Percentiles rank a stretch among this genome's conserved stretches.
These are phyloP conservation scores for Schizaphis graminum DNA, from an alignment of 2,888 invertebrate genomes.

Conservation along the genomic window DNA sequence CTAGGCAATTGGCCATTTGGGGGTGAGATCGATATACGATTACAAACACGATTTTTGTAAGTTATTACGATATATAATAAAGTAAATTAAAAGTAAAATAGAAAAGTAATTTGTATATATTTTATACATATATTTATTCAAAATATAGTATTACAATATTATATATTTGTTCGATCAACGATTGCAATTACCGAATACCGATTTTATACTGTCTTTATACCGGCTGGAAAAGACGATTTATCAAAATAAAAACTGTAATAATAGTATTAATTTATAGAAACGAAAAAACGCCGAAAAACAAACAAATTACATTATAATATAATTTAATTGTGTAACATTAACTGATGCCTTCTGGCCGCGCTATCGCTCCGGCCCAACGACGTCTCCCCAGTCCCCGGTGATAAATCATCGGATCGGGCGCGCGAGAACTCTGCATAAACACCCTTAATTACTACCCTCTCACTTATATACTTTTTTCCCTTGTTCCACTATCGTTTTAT, in stretches of 20 bases:
- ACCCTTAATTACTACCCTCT: conserved; percentile 28
- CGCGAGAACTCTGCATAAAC: conserved; percentile 16
- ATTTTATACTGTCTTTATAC: background rate
- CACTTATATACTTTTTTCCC: background rate
- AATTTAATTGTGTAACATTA: conserved; percentile 33
- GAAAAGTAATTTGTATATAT: background rate
- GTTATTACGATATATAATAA: background rate
- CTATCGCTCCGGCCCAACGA: background rate
- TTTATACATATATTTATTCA: background rate
- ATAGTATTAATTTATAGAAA: background rate
- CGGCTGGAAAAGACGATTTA: background rate
- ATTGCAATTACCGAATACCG: background rate
- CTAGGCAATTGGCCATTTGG: background rate
- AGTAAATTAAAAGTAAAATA: no score
- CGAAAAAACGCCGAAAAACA: background rate
- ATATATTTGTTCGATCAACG: background rate
- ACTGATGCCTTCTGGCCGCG: background rate
- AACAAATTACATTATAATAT: conserved; percentile 11
- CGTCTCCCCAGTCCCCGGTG: background rate
- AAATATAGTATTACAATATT: background rate
- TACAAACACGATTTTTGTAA: background rate
- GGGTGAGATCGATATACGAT: background rate
- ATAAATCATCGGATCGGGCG: conserved; percentile 44
- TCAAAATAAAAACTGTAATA: background rate
- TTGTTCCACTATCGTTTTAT: background rate